Conservation (phyloP, 2,888 invertebrate genomes). For the Serrognathus titanus region DNA sequence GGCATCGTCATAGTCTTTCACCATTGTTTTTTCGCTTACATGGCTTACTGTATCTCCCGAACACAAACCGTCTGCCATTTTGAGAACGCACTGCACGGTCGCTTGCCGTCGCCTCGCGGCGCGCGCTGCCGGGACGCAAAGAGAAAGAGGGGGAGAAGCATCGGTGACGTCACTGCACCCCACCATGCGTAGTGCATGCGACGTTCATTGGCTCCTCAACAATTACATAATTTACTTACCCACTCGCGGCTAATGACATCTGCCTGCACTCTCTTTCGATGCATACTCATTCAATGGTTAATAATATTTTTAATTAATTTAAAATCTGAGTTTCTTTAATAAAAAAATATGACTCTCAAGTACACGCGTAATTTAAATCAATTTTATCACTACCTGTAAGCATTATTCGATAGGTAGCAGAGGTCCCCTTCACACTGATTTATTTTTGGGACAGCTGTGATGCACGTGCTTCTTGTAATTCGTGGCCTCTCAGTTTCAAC, state of each 20-base stretch:
- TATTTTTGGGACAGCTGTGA: too few relatives aligned
- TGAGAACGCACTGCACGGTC: slow-evolving; percentile 62
- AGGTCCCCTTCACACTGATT: too few relatives aligned
- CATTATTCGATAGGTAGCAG: too few relatives aligned
- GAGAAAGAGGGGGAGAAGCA: slow-evolving; percentile 26
- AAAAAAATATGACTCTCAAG: too few relatives aligned
- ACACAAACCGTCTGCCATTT: slow-evolving; percentile 80
- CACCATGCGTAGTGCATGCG: slow-evolving; percentile 35
- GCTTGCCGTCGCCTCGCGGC: slow-evolving; percentile 14
- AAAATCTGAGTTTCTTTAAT: too few relatives aligned
- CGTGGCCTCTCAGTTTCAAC: too few relatives aligned
- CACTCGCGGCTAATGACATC: slow-evolving; percentile 50
- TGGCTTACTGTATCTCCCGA: slow-evolving; percentile 60
- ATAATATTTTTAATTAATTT: too few relatives aligned
- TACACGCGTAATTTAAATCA: too few relatives aligned
- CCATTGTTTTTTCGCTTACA: slow-evolving; percentile 56
- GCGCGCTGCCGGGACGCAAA: slow-evolving; percentile 31
- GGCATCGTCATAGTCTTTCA: slow-evolving; percentile 54
- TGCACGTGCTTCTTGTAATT: too few relatives aligned
- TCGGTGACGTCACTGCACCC: slow-evolving; percentile 41
- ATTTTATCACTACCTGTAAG: too few relatives aligned
- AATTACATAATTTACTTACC: slow-evolving; percentile 48
- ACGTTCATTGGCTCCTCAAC: slow-evolving; percentile 50
- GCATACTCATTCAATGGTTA: too few relatives aligned
- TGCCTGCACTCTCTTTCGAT: slow-evolving; percentile 23